Evolutionary conservation across 2,888 invertebrate genomes (phyloP).

Genomic region (Torymus auratus): DNA sequence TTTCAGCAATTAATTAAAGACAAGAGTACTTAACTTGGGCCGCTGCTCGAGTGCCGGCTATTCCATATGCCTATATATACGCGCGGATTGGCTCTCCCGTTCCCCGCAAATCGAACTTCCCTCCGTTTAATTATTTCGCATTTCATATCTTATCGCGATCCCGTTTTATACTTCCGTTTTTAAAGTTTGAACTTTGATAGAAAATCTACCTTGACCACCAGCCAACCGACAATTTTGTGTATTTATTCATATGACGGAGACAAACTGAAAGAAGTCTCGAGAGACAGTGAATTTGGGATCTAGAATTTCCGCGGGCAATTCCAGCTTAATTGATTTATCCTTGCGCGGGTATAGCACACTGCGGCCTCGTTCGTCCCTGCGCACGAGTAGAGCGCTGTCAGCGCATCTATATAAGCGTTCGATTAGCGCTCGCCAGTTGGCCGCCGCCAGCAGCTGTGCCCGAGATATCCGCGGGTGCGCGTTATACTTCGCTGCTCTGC

Average conservation of each 20-base stretch:
- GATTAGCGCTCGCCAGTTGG: slow-evolving; percentile 16
- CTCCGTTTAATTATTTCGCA: not conserved
- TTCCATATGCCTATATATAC: not conserved
- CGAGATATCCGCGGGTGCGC: slow-evolving; percentile 15
- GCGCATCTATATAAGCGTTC: slow-evolving; percentile 1
- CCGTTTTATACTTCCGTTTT: too few relatives aligned
- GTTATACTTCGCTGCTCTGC: slow-evolving; percentile 24
- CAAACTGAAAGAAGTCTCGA: too few relatives aligned
- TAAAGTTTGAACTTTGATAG: too few relatives aligned
- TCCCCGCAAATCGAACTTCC: not conserved
- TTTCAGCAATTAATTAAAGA: slow-evolving; percentile 59
- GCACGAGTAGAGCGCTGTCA: too few relatives aligned
- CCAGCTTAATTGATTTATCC: slow-evolving; percentile 43
- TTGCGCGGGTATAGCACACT: not conserved
- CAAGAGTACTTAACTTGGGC: slow-evolving; percentile 2
- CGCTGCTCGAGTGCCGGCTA: not conserved
- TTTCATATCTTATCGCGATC: too few relatives aligned
- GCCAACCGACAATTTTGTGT: too few relatives aligned
- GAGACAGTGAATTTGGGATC: slow-evolving; percentile 13
- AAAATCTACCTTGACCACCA: too few relatives aligned
- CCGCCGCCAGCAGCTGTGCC: slow-evolving; percentile 8
- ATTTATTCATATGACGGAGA: too few relatives aligned
- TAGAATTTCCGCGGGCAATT: slow-evolving; percentile 24
- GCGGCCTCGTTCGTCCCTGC: too few relatives aligned
- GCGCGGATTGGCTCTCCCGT: not conserved